phyloP scores from a whole-genome alignment of 2,113 vertebrate species.

The Phalacrocorax aristotelis region DNA sequence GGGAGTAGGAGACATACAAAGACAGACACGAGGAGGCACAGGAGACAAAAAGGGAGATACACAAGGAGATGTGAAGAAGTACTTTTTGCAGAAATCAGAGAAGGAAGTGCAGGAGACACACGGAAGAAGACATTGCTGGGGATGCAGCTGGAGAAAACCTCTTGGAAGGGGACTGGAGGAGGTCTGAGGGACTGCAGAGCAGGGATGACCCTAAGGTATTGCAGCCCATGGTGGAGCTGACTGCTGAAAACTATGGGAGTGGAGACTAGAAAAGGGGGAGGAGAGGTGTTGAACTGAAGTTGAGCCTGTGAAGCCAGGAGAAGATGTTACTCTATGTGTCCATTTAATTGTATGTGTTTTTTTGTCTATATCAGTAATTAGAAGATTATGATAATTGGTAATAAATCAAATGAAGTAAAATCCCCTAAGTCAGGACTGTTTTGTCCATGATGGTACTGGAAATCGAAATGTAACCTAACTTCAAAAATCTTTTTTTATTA shows the following conservation, averaged over 20 bases:
- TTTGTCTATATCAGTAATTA: not conserved
- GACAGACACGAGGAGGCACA: not conserved
- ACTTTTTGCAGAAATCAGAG: not conserved
- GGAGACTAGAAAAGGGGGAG: not conserved
- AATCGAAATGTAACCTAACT: not conserved
- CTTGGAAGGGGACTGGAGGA: not conserved
- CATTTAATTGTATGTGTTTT: not conserved
- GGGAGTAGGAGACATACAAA: not conserved
- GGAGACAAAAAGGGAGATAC: not conserved
- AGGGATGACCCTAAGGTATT: not conserved
- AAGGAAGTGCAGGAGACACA: not conserved
- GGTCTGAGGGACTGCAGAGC: not conserved
- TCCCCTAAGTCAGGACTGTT: not conserved
- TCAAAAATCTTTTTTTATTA: not conserved
- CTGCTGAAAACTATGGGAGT: not conserved
- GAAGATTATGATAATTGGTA: not conserved
- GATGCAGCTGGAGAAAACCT: not conserved
- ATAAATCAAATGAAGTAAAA: not conserved
- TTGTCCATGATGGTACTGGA: not conserved
- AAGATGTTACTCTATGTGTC: not conserved
- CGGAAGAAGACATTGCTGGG: not conserved
- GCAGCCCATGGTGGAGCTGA: not conserved
- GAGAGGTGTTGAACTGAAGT: not conserved
- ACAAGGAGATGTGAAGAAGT: fast-evolving
- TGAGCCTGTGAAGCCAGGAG: not conserved